phyloP scores from a whole-genome alignment of 1,140 invertebrate genomes.

The Lamellibrachia luymesi region DNA sequence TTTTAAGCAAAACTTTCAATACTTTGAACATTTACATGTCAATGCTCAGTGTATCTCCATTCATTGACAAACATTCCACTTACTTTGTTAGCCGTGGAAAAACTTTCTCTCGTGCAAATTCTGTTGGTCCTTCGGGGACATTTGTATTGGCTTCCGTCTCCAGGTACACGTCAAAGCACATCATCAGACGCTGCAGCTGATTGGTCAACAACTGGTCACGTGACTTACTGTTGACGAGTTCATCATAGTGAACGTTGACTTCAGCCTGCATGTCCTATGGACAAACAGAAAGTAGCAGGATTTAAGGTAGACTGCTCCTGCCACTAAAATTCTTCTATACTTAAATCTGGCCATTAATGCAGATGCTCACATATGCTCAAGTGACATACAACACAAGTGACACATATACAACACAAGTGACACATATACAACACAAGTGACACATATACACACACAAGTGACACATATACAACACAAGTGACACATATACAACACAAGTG shows the following conservation, averaged over 20 bases:
- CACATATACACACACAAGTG: too few relatives aligned
- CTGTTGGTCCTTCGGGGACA: conserved; percentile 58
- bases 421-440: too few relatives aligned
- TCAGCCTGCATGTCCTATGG: conserved; percentile 71
- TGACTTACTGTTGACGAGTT: conserved; percentile 52
- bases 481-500: too few relatives aligned
- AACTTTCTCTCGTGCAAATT: conserved; percentile 76
- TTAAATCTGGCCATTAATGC: too few relatives aligned
- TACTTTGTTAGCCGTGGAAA: conserved; percentile 70
- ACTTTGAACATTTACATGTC: background rate
- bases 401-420: too few relatives aligned
- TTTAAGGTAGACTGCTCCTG: too few relatives aligned
- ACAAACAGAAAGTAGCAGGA: background rate
- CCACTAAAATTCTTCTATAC: too few relatives aligned
- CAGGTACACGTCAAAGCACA: conserved; percentile 82
- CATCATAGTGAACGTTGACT: conserved; percentile 67
- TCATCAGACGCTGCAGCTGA: conserved; percentile 76
- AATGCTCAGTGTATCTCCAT: background rate
- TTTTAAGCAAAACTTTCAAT: background rate
- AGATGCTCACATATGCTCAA: too few relatives aligned
- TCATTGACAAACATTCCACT: background rate
- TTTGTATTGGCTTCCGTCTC: conserved; percentile 66
- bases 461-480: too few relatives aligned
- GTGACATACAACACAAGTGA: background rate
- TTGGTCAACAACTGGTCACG: conserved; percentile 65